phyloP scores from a whole-genome alignment of 2,888 invertebrate genomes.

The Pasiphila rectangulata region DNA sequence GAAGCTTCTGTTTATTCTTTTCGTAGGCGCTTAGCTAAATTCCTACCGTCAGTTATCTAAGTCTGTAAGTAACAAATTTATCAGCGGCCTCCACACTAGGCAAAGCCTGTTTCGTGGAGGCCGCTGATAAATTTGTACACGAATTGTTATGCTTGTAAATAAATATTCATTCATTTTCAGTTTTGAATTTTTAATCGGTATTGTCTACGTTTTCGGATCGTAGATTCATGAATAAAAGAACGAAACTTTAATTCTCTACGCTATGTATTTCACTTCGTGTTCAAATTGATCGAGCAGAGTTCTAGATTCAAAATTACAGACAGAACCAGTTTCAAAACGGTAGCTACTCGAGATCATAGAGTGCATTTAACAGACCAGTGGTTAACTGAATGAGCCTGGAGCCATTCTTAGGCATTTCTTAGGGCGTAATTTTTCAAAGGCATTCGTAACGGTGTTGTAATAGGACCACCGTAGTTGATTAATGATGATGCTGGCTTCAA shows the following conservation, averaged over 20 bases:
- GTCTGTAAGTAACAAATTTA: too few relatives aligned
- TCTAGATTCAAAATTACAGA: slow-evolving; percentile 25
- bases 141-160: too few relatives aligned
- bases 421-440: slow-evolving; percentile 43
- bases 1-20: too few relatives aligned
- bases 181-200: too few relatives aligned
- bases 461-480: slow-evolving; percentile 59
- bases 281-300: slow-evolving; percentile 1
- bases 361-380: slow-evolving; percentile 36
- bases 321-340: slow-evolving; percentile 37
- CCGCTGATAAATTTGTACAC: too few relatives aligned
- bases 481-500: slow-evolving; percentile 48
- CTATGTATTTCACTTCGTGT: neutral
- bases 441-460: slow-evolving; percentile 58
- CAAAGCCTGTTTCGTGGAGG: too few relatives aligned
- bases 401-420: slow-evolving; percentile 39
- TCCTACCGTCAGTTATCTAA: too few relatives aligned
- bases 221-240: too few relatives aligned
- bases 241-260: neutral
- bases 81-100: too few relatives aligned
- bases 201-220: too few relatives aligned
- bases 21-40: too few relatives aligned
- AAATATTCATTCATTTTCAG: too few relatives aligned
- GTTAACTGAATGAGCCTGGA: slow-evolving; percentile 48
- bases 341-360: slow-evolving; percentile 24